Conservation (phyloP, 2,888 invertebrate species). For the Frankliniella fusca region DNA sequence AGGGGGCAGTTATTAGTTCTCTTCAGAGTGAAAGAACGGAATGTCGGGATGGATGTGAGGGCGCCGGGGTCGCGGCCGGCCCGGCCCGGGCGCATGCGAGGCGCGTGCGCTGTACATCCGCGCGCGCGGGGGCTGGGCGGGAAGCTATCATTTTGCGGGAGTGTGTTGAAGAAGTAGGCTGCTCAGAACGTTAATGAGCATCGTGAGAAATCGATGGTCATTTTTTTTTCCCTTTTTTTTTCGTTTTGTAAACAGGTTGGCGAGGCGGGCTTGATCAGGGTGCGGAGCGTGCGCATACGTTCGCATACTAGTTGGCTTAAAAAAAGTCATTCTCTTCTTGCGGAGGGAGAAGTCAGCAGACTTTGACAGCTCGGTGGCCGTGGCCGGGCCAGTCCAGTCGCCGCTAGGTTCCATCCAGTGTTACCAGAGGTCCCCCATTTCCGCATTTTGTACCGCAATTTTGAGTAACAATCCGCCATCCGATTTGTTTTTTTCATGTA, state of each 20-base stretch:
- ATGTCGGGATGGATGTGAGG: neutral
- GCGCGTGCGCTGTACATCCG: neutral
- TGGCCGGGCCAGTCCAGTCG: too few relatives aligned
- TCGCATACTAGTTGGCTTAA: too few relatives aligned
- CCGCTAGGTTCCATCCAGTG: too few relatives aligned
- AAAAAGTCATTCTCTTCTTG: too few relatives aligned
- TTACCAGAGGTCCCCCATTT: too few relatives aligned
- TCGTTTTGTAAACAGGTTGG: neutral
- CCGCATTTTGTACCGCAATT: too few relatives aligned
- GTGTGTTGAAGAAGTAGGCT: neutral
- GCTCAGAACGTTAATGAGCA: neutral
- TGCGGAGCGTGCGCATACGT: too few relatives aligned
- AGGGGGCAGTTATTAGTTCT: conserved; percentile 4
- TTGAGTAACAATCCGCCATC: too few relatives aligned
- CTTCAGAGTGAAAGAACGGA: neutral
- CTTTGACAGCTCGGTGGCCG: too few relatives aligned
- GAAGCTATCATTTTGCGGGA: neutral
- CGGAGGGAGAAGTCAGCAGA: too few relatives aligned
- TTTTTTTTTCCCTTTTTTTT: neutral
- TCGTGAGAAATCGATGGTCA: neutral
- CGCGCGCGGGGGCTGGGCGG: neutral
- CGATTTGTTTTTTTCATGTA: too few relatives aligned
- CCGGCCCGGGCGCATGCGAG: neutral
- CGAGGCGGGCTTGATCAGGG: neutral
- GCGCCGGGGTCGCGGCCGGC: neutral